Evolutionary conservation across 1,140 invertebrate genomes (phyloP), one percentile per base, ranked within the genome.

Genomic region (Drosophila nigrodunni): DNA sequence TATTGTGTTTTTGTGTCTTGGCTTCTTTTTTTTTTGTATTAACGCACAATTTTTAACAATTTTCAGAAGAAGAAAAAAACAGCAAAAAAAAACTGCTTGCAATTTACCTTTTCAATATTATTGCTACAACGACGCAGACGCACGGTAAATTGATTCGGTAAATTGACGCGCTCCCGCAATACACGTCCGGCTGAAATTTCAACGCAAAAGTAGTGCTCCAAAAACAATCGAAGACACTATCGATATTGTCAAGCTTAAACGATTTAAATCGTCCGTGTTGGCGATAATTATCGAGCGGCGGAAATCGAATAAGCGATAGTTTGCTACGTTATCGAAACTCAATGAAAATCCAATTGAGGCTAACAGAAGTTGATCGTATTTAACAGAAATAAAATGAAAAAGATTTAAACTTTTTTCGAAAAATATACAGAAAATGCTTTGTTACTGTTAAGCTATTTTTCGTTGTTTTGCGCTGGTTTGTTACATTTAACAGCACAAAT

Each of bases 41-140:
- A 55, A 74, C 71, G 80, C 80, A 82, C 80, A 82, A 78, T 82
- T 82, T 65, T 65, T 6, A 64, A 75, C 55, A 73, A 50, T 71
- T 71, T 65, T 39, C 46, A 52, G 50, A 15, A n/a, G 35, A 64
- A 13, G 66, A 73, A 77, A 73, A 77, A 73, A 77, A 72, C 44
- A 61, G 80, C 52, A 78, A 80, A 60, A 72, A 67, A 71, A 62
- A 67, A 72, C 59, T 76, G 73, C 81, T 83, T 80, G 82, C 82
- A 86, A 86, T 86, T 86, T 86, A 86, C 82, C 82, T 86, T 86
- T 68, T 68, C 21, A 74, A 69, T 69, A 69, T 69, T 69, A 69
- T 74, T 74, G 65, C 71, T 74, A 74, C 64, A 74, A 74, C 71
- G 65, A 74, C 71, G 71, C 71, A 73, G 70, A 69, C 71, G 71